phyloP scores from a whole-genome alignment of 2,797 vertebrate genomes.

The Ambastaia sidthimunki region DNA sequence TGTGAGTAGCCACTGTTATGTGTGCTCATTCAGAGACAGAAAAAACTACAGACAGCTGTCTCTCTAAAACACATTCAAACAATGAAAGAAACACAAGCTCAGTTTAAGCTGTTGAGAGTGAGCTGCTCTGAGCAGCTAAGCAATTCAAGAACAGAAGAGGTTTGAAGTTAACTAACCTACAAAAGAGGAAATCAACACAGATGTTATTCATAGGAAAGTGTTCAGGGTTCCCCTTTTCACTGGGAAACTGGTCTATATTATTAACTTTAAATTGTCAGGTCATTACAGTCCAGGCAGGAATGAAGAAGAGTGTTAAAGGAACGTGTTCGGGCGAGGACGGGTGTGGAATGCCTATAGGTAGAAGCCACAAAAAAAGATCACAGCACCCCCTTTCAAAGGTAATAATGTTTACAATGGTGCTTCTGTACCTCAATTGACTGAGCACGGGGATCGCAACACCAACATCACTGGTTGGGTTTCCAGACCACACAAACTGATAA shows the following conservation, averaged over 20 bases:
- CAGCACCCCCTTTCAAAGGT: constrained; percentile 1
- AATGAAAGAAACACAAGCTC: constrained; percentile 46
- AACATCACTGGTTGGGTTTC: background rate
- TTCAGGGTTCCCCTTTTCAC: too few relatives aligned
- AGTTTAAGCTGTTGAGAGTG: constrained; percentile 39
- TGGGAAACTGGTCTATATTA: background rate
- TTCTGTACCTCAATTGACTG: background rate
- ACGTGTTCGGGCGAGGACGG: constrained; percentile 28
- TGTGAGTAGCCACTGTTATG: too few relatives aligned
- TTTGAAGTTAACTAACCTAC: background rate
- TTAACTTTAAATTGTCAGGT: background rate
- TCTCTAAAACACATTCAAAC: constrained; percentile 26
- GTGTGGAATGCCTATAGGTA: constrained; percentile 35
- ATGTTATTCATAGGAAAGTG: too few relatives aligned
- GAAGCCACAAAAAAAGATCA: constrained; percentile 8
- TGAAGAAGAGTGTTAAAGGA: constrained; percentile 6
- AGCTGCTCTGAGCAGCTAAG: constrained; percentile 1
- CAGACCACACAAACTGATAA: too few relatives aligned
- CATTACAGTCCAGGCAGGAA: background rate
- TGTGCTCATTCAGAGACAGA: too few relatives aligned
- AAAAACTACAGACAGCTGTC: background rate
- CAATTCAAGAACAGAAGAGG: background rate
- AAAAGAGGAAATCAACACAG: too few relatives aligned
- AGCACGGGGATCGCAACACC: background rate
- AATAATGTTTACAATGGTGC: background rate